These are phyloP conservation scores for Lepidonotus clava DNA, from an alignment of 2,888 invertebrate species.

Conservation along the genomic window DNA sequence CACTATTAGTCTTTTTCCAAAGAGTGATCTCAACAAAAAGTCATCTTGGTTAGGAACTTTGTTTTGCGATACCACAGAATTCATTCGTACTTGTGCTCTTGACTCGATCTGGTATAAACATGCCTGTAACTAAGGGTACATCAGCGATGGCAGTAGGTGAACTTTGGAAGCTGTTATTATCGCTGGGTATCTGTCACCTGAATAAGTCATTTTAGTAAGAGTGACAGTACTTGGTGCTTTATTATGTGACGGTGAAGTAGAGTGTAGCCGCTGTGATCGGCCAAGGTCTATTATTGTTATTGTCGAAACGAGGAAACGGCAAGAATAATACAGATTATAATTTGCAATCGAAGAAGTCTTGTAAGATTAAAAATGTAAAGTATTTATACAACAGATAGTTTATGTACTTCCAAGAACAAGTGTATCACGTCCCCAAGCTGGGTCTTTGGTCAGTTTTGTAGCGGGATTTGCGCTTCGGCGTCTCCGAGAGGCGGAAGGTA, in stretches of 20 bases:
- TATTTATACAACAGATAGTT: constrained; percentile 44
- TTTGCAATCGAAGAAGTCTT: constrained; percentile 16
- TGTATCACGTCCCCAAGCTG: neutral
- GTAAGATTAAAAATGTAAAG: constrained; percentile 30
- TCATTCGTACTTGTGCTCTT: neutral
- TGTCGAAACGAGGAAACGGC: neutral
- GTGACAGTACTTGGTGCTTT: constrained; percentile 49
- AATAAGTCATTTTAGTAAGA: constrained; percentile 59
- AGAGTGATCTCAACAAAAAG: neutral
- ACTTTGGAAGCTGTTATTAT: neutral
- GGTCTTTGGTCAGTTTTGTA: too few relatives aligned
- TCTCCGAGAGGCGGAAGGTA: too few relatives aligned
- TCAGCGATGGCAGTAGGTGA: neutral
- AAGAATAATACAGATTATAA: constrained; percentile 14
- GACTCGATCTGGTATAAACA: neutral
- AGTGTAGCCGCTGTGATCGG: neutral
- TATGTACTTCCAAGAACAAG: neutral
- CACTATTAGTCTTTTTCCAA: neutral
- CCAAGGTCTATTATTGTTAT: neutral
- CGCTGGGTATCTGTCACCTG: constrained; percentile 53
- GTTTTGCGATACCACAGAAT: too few relatives aligned
- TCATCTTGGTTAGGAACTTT: too few relatives aligned
- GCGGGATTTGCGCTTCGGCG: too few relatives aligned
- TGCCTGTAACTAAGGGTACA: neutral
- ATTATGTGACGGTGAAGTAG: neutral